Base-by-base conservation (phyloP, 1,140 invertebrate genomes). In the Megalopta genalis region DNA sequence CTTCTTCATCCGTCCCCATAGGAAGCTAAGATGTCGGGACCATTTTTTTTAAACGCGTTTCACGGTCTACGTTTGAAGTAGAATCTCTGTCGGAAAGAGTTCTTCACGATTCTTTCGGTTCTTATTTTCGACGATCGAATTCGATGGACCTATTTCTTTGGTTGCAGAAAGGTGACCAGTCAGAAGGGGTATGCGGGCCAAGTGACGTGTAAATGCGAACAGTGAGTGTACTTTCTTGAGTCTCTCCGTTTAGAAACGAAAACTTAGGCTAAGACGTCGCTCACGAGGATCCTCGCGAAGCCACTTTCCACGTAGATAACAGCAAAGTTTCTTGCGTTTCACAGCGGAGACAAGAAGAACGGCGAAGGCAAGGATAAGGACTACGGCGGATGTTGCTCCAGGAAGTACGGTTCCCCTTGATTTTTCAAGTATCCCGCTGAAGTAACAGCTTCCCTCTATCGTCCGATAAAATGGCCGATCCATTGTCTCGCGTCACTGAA, bases 141-240 rank as follows among this genome's bases (percentile, higher is more conserved):
- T 32, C 3, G 12, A 46, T 12, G 2, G 14, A 46, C 10, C 3
- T 12, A 12, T 12, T 12, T 46, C 0, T 12, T 32, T 14, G 37
- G 66, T 60, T 46, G 14, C 37, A 90, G 88, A 64, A 89, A 88
- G 82, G 77, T 88, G 21, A 88, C 76, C 32, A 60, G 64, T 25
- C 88, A 88, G 62, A 90, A 89, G 42, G 86, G 84, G 10, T 90
- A 90, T 32, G 12, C 82, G 16, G 88, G 88, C 37, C 88, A 90
- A 66, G 87, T 89, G 37, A 90, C 88, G 14, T 90, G 88, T 70
- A 84, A 84, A 81, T 90, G 88, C 62, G 83, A 86, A 3, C 81
- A 85, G 88, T 90, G 62, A 86, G 88, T 83, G 25, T 23, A 14
- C 0, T 25, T 49, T 49, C 1, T n/a, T n/a, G 42, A 2, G 39